phyloP scores from a whole-genome alignment of 2,888 invertebrate genomes.

The Chironomus riparius region DNA sequence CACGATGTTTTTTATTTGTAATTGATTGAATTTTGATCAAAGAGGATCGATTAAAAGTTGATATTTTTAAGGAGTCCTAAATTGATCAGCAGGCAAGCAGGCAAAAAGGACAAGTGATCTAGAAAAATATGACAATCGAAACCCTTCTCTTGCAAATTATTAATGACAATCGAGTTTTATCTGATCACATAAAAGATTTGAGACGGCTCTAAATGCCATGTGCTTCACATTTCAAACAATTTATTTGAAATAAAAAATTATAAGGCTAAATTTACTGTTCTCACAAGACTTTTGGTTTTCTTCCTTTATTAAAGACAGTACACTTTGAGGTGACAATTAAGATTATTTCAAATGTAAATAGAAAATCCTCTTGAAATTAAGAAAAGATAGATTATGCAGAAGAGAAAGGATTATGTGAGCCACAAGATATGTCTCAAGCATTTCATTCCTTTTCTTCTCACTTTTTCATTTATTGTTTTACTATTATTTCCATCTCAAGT shows the following conservation, averaged over 20 bases:
- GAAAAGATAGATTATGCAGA: neutral
- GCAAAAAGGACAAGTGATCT: slow-evolving; percentile 7
- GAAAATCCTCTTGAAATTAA: neutral
- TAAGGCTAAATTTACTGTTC: neutral
- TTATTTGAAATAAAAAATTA: too few species aligned
- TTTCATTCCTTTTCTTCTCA: neutral
- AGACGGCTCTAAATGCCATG: neutral
- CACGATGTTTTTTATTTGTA: slow-evolving; percentile 22
- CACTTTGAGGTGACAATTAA: slow-evolving; percentile 23
- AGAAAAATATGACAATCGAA: slow-evolving; percentile 23
- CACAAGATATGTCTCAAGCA: neutral
- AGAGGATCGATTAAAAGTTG: slow-evolving; percentile 22
- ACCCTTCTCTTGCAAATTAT: slow-evolving; percentile 8
- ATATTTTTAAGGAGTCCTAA: neutral
- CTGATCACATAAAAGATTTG: neutral
- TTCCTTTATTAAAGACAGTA: neutral
- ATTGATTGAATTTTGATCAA: slow-evolving; percentile 22
- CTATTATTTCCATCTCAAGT: slow-evolving; percentile 22
- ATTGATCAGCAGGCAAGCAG: neutral
- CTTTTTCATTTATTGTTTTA: neutral
- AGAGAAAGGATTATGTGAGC: neutral
- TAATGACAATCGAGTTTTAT: neutral
- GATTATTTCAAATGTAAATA: slow-evolving; percentile 19
- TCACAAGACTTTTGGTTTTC: neutral
- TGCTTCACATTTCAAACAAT: neutral